Evolutionary conservation across 2,113 vertebrate genomes (phyloP).

Genomic region (Hepsetus odoe): DNA sequence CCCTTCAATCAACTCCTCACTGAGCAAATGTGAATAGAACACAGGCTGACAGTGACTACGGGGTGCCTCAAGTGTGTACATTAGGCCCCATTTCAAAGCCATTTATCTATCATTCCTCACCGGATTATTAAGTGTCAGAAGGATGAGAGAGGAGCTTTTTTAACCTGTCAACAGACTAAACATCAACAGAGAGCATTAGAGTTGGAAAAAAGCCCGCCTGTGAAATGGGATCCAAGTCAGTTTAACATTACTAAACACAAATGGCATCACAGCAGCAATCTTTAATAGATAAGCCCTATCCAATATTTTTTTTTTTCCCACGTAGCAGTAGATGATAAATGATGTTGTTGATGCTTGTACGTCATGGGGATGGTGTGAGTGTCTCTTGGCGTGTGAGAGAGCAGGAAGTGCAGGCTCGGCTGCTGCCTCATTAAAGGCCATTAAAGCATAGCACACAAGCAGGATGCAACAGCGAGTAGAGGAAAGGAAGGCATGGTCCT

Average conservation of each 20-base stretch:
- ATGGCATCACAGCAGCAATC: background rate
- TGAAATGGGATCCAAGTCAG: background rate
- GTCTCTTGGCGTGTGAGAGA: constrained; percentile 32
- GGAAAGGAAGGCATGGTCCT: constrained; percentile 77
- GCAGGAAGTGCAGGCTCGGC: constrained; percentile 61
- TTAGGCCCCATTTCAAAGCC: constrained; percentile 62
- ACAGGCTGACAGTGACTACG: constrained; percentile 23
- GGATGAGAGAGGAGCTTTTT: constrained; percentile 70
- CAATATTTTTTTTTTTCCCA: background rate
- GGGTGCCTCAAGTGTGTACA: constrained; percentile 26
- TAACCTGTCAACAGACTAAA: constrained; percentile 77
- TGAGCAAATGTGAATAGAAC: constrained; percentile 23
- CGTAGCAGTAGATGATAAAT: constrained; percentile 34
- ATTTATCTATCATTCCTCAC: constrained; percentile 77
- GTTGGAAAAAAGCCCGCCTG: background rate
- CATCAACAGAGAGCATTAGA: constrained; percentile 3
- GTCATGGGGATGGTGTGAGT: constrained; percentile 23
- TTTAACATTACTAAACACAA: background rate
- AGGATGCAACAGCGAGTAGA: constrained; percentile 81
- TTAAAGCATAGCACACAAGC: constrained; percentile 72
- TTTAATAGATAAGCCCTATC: background rate
- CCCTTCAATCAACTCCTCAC: constrained; percentile 46
- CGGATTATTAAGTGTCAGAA: constrained; percentile 79
- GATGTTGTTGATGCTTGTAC: constrained; percentile 6
- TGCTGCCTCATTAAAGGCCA: constrained; percentile 74